phyloP scores from a whole-genome alignment of 1,140 invertebrate genomes.

The Drosophila watanabei region DNA sequence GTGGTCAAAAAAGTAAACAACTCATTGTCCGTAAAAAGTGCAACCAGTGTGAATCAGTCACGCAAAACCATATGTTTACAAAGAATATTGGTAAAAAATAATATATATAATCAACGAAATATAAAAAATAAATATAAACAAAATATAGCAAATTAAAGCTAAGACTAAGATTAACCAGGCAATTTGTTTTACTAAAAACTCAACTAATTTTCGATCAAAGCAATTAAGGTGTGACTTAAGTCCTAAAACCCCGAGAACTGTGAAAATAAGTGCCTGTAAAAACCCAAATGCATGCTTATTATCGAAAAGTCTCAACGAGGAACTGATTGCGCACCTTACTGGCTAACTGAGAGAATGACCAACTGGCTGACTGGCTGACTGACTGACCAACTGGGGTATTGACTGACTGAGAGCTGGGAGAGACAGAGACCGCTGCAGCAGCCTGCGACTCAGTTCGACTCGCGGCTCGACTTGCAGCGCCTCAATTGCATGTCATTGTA shows the following conservation, averaged over 20 bases:
- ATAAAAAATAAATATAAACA: neutral
- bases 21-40: neutral
- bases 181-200: neutral
- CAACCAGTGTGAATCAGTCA: neutral
- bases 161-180: neutral
- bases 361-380: slow-evolving; percentile 25
- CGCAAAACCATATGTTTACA: neutral
- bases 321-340: slow-evolving; percentile 28
- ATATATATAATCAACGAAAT: neutral
- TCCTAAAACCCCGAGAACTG: neutral
- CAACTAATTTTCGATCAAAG: neutral
- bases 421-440: slow-evolving; percentile 20
- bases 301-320: slow-evolving; percentile 31
- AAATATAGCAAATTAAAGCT: neutral
- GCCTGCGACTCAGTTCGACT: slow-evolving; percentile 54
- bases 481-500: slow-evolving; percentile 83
- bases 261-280: slow-evolving; percentile 1
- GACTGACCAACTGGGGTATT: slow-evolving; percentile 22
- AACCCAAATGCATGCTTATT: slow-evolving; percentile 8
- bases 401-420: slow-evolving; percentile 22
- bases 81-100: too few relatives aligned
- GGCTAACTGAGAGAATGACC: slow-evolving; percentile 10
- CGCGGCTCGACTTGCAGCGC: slow-evolving; percentile 50
- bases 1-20: neutral
- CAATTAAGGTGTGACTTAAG: slow-evolving; percentile 5